Conservation (phyloP, 2,888 invertebrate genomes). For the Cryptus viduatorius region DNA sequence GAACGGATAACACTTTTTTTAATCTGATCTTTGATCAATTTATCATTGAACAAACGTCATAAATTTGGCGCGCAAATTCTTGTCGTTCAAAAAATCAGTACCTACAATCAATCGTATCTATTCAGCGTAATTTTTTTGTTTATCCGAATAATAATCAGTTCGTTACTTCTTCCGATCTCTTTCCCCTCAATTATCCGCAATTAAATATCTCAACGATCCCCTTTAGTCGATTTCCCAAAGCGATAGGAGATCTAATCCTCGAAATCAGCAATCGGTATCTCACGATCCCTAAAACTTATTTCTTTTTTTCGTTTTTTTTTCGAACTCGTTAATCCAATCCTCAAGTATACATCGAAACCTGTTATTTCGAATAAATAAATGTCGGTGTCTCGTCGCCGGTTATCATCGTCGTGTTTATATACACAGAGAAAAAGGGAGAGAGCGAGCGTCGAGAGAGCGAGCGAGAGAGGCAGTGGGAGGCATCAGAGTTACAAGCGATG, state of each 20-base stretch:
- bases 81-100: neutral
- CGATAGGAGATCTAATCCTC: neutral
- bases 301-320: neutral
- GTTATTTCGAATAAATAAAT: neutral
- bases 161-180: neutral
- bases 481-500: neutral
- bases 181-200: neutral
- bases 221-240: neutral
- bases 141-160: neutral
- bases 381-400: slow-evolving; percentile 1
- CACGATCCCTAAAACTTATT: neutral
- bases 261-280: neutral
- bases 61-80: neutral
- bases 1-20: neutral
- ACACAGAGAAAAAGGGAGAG: slow-evolving; percentile 10
- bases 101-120: too few relatives aligned
- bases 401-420: slow-evolving; percentile 18
- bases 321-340: neutral
- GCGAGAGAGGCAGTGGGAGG: neutral
- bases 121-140: neutral
- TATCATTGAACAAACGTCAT: neutral
- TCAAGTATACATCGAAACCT: neutral
- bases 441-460: neutral
- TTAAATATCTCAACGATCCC: neutral
- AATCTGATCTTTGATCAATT: neutral